Base-by-base conservation (phyloP, 2,797 vertebrate genomes). In the Acrossocheilus fasciatus region DNA sequence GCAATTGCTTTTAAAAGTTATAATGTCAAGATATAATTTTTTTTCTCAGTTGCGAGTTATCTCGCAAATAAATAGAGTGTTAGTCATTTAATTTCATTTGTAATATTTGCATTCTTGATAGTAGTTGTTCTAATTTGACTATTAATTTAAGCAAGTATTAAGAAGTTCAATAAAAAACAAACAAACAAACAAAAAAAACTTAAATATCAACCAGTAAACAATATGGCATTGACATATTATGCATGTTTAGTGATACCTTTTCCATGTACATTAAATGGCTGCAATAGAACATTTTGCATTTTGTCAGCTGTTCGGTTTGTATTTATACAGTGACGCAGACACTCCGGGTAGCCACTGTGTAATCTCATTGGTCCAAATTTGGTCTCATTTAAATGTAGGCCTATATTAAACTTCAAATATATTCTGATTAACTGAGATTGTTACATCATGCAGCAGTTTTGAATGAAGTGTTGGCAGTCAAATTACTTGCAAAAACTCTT, bases 371-470 rank as follows among this genome's bases (percentile, higher is more conserved):
- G 74, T 36, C 47, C n/a, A 64, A 50, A 50, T 20, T 11, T 34
- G 4, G 10, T 59, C 10, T 11, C 14, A 6, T 26, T 12, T 30
- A 30, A 64, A 66, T 34, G 26, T 34, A 15, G 62, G 14, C 34
- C 47, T 36, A 36, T 36, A 76, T 54, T 34, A 20, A 64, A 18
- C 73, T 20, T 52, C 9, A 75, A 1, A 34, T 52, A 6, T 50
- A 20, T n/a, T 47, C 26, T n/a, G 41, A 73, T 73, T 73, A 23
- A 41, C 41, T 45, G 20, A 59, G 8, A 52, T 50, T 75, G n/a
- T 62, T 18, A 70, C 80, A 69, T 34, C 30, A 54, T 39, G 34
- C 23, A 36, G 34, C 26, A n/a, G 20, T 52, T 76, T 82, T 82
- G 5, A 47, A 54, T 18, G 18, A 18, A 2, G 36, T 41, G 26